Evolutionary conservation across 2,888 invertebrate genomes (phyloP).

Genomic region (Hemaris fuciformis): DNA sequence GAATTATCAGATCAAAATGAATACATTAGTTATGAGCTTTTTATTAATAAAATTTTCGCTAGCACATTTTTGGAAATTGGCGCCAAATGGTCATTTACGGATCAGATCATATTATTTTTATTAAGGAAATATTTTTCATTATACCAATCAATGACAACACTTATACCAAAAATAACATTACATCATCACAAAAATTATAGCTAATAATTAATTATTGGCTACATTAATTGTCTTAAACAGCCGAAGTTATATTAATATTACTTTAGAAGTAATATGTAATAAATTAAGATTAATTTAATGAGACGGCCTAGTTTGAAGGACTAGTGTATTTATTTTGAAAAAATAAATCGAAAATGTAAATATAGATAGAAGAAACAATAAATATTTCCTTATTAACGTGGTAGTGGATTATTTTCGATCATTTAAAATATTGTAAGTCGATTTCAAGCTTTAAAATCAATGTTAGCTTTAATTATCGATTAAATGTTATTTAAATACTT

Average conservation of each 20-base stretch:
- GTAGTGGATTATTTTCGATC: constrained; percentile 20
- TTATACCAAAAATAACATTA: too few species aligned
- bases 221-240: too few species aligned
- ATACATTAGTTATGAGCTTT: background rate
- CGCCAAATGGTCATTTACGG: too few species aligned
- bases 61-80: too few species aligned
- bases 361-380: constrained; percentile 7
- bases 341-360: background rate
- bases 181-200: too few species aligned
- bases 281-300: background rate
- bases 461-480: constrained; percentile 78
- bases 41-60: background rate
- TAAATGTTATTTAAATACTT: constrained; percentile 51
- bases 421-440: constrained; percentile 54
- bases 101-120: too few species aligned
- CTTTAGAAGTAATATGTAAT: too few species aligned
- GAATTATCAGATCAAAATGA: background rate
- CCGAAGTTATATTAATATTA: too few species aligned
- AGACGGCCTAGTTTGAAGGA: background rate
- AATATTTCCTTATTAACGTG: constrained; percentile 16
- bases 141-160: too few species aligned
- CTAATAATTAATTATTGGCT: too few species aligned
- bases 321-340: background rate
- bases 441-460: constrained; percentile 80
- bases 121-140: too few species aligned